phyloP scores from a whole-genome alignment of 2,888 invertebrate genomes.

The Empis livida region DNA sequence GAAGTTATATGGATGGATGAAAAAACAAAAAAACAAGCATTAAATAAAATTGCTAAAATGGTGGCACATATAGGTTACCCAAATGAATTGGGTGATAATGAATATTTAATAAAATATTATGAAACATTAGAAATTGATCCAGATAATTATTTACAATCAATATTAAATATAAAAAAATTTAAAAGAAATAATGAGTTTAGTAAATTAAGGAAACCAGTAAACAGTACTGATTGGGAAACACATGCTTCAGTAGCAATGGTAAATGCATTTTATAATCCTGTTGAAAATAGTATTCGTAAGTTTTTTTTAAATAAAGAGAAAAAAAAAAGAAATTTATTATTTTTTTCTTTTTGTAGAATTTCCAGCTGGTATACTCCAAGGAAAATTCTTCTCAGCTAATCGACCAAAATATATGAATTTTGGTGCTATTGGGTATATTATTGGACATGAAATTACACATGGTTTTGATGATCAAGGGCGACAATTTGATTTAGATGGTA shows the following conservation, averaged over 20 bases:
- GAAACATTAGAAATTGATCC: conserved; percentile 53
- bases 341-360: conserved; percentile 47
- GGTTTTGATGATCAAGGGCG: conserved; percentile 73
- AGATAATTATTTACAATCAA: conserved; percentile 52
- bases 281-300: conserved; percentile 45
- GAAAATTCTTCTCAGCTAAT: conserved; percentile 70
- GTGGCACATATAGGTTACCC: conserved; percentile 77
- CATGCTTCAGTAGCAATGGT: conserved; percentile 66
- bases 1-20: conserved; percentile 83
- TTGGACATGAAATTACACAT: conserved; percentile 78
- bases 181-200: conserved; percentile 59
- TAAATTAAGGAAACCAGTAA: conserved; percentile 55
- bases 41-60: conserved; percentile 66
- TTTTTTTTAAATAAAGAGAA: no score
- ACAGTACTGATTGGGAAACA: conserved; percentile 65
- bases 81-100: conserved; percentile 62
- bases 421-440: conserved; percentile 74
- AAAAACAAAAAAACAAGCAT: conserved; percentile 52
- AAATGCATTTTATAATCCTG: conserved; percentile 65
- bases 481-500: conserved; percentile 77
- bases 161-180: conserved; percentile 57
- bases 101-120: conserved; percentile 62
- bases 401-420: conserved; percentile 79
- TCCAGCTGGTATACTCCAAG: conserved; percentile 79
- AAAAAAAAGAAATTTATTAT: background rate